A percentile compares a stretch with the other conserved stretches of the same genome.
Conservation (phyloP, 2,888 invertebrate species). For the Campoplex nolae region DNA sequence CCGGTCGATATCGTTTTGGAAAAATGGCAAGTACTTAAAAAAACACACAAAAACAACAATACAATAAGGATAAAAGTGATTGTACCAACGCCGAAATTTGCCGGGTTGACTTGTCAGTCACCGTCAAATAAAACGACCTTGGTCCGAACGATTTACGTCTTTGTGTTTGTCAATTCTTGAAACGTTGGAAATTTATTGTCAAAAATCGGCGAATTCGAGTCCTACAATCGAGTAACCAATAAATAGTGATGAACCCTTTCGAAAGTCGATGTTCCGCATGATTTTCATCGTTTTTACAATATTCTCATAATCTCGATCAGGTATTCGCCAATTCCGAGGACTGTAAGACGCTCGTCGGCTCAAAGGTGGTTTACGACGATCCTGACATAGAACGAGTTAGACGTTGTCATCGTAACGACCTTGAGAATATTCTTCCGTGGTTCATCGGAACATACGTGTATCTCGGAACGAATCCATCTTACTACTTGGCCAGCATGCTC, state of each 20-base stretch:
- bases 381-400: conserved; percentile 85
- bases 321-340: conserved; percentile 79
- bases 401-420: conserved; percentile 87
- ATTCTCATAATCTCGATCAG: conserved; percentile 67
- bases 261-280: not conserved
- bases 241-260: not conserved
- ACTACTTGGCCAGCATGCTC: conserved; percentile 83
- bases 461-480: conserved; percentile 85
- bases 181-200: not conserved
- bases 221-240: not conserved
- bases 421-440: conserved; percentile 86
- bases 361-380: conserved; percentile 77
- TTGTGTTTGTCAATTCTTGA: not conserved
- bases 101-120: not conserved
- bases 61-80: not conserved
- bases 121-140: not conserved
- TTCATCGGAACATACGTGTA: conserved; percentile 86
- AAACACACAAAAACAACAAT: not conserved
- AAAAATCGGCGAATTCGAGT: not conserved
- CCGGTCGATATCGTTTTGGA: conserved; percentile 72
- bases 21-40: conserved; percentile 74
- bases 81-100: not conserved
- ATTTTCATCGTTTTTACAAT: not conserved
- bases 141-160: not conserved
- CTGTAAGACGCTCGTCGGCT: conserved; percentile 23